A percentile compares a stretch with the other conserved stretches of the same genome.
Evolutionary conservation across 64 coral and sea anemone species (phyloP).

Genomic region (Porites australiensis): DNA sequence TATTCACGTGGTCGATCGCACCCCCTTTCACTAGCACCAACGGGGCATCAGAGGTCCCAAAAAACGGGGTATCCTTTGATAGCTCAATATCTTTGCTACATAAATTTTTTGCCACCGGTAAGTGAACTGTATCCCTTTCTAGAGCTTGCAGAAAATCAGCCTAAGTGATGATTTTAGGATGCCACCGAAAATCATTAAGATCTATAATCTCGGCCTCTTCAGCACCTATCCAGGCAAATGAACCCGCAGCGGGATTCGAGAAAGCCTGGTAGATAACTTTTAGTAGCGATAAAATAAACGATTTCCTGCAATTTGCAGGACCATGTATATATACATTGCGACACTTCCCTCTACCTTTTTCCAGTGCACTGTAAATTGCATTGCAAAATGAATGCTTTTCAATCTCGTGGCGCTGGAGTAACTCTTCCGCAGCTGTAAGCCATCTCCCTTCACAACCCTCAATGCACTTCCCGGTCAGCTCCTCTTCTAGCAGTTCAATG

Average conservation of each 20-base stretch:
- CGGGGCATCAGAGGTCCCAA: constrained; percentile 10
- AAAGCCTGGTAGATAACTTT: constrained; percentile 53
- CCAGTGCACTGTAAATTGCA: constrained; percentile 28
- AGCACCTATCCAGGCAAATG: constrained; percentile 69
- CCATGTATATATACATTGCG: constrained; percentile 60
- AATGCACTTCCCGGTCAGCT: neutral
- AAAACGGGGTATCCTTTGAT: neutral
- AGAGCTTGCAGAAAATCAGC: constrained; percentile 58
- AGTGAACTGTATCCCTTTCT: constrained; percentile 61
- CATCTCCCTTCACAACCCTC: neutral
- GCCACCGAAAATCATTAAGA: constrained; percentile 71
- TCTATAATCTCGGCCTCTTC: constrained; percentile 54
- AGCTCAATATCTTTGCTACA: constrained; percentile 14
- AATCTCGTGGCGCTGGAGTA: constrained; percentile 2
- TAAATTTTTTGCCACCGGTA: constrained; percentile 57
- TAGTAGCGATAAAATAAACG: constrained; percentile 52
- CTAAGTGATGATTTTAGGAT: constrained; percentile 59
- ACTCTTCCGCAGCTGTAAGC: neutral
- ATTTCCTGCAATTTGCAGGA: constrained; percentile 55
- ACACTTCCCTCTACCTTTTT: constrained; percentile 43
- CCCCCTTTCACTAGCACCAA: constrained; percentile 8
- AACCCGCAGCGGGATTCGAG: constrained; percentile 65
- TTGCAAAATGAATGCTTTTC: neutral
- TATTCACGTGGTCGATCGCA: neutral
- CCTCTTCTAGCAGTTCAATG: constrained; percentile 18